phyloP scores from a whole-genome alignment of 2,113 vertebrate species.

The Dasyurus viverrinus region DNA sequence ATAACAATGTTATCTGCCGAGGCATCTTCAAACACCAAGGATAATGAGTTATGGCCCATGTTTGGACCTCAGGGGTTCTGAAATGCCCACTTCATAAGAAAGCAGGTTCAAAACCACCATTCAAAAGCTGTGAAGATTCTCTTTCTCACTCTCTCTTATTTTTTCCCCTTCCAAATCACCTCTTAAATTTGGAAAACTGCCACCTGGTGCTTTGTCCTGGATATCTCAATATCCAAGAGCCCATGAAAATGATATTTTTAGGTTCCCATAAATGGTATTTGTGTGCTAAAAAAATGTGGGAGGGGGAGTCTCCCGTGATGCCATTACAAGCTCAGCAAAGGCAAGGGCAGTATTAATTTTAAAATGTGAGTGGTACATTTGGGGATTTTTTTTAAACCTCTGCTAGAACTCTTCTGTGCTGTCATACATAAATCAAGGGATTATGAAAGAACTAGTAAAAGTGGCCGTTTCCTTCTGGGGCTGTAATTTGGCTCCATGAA shows the following conservation, averaged over 20 bases:
- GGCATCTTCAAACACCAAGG: not conserved
- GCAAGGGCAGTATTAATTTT: slow-evolving; percentile 63
- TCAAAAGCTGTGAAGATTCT: not conserved
- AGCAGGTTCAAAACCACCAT: not conserved
- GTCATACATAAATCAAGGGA: slow-evolving; percentile 88
- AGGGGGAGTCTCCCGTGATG: slow-evolving; percentile 42
- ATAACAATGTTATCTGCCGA: too few relatives aligned
- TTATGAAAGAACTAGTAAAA: slow-evolving; percentile 89
- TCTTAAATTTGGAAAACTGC: not conserved
- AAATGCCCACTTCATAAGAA: not conserved
- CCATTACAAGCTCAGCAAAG: slow-evolving; percentile 42
- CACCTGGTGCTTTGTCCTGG: not conserved
- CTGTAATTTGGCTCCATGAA: slow-evolving; percentile 92
- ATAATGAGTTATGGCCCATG: not conserved
- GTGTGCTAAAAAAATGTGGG: not conserved
- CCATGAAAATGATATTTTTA: not conserved
- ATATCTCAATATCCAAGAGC: not conserved
- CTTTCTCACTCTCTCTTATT: not conserved
- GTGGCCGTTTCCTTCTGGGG: slow-evolving; percentile 89
- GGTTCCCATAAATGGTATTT: slow-evolving; percentile 19
- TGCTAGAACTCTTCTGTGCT: slow-evolving; percentile 69
- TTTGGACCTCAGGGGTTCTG: not conserved
- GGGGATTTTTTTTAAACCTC: slow-evolving; percentile 65
- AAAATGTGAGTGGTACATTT: slow-evolving; percentile 78
- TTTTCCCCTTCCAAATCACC: not conserved